Base-by-base conservation (phyloP, 2,113 vertebrate species). In the Pomatorhinus ruficollis region DNA sequence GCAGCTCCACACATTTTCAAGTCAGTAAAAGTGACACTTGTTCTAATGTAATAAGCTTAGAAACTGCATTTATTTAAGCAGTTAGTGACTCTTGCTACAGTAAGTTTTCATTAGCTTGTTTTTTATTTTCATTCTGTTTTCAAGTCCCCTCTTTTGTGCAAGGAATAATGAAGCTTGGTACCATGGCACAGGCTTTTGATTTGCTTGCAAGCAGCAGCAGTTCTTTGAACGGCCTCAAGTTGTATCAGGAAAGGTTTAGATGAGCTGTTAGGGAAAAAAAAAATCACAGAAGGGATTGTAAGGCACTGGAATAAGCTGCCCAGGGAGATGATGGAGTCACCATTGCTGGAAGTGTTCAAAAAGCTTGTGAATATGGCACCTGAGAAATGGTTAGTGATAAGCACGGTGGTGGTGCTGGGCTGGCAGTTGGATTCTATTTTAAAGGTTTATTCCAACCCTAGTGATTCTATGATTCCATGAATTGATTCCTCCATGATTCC, bases 81-180 rank as follows among this genome's bases (percentile, higher is more conserved):
- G 71, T 88, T 93, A 94, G 83, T 92, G 88, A 52, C 44, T 96
- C 78, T 83, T 75, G 24, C 64, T 71, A 68, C 85, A 90, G 75
- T 92, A 93, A 66, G 63, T 83, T 96, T 95, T 68, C 88, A 87
- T 96, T 93, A 94, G 75, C 76, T 93, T 92, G 66, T 39, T 87
- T 94, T 94, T 91, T 82, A 81, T 89, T 85, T 90, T 92, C 52
- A 27, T 45, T 90, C 69, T 44, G 60, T 87, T 94, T 96, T 80
- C 44, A 40, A 83, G 66, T 74, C 19, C 27, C 6, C 12, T 94
- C 74, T 71, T 5, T 69, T 89, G 37, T 83, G 39, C 25, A 39
- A 65, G 30, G 56, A 79, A 87, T 85, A 87, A 79, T 20, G 65
- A 89, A 76, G 49, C 23, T 53, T 37, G 15, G 9, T 60, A 20